Evolutionary conservation across 2,888 invertebrate genomes (phyloP).

Genomic region (Ennomos fuscantarius): DNA sequence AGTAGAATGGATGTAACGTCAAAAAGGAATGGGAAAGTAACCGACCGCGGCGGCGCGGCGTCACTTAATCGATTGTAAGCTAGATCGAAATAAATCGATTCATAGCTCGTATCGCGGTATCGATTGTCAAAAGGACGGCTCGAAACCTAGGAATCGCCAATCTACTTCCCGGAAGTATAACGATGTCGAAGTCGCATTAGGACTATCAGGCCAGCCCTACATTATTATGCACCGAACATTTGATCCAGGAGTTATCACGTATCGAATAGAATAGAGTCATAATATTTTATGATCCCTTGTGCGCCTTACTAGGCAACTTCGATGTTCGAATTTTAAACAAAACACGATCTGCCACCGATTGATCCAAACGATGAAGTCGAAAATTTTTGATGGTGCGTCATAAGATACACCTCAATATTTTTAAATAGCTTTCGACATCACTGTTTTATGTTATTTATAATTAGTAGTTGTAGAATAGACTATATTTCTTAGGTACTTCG

Average conservation of each 20-base stretch:
- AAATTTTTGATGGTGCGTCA: conserved; percentile 43
- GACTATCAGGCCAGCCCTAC: conserved; percentile 64
- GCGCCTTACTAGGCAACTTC: conserved; percentile 75
- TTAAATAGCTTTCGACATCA: conserved; percentile 15
- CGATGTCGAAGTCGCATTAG: conserved; percentile 64
- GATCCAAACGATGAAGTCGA: conserved; percentile 51
- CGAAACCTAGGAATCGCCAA: conserved; percentile 54
- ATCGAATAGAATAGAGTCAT: conserved; percentile 83
- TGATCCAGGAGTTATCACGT: conserved; percentile 81
- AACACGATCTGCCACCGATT: conserved; percentile 57
- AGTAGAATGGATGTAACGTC: conserved; percentile 7
- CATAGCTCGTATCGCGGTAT: conserved; percentile 26
- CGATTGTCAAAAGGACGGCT: conserved; percentile 39
- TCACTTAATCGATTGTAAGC: conserved; percentile 19
- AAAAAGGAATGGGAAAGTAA: conserved; percentile 7
- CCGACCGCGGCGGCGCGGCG: neutral
- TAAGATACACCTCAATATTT: conserved; percentile 20
- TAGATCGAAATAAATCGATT: conserved; percentile 23
- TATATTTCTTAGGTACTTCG: too few species aligned
- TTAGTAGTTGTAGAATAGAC: too few species aligned
- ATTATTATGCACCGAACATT: conserved; percentile 81
- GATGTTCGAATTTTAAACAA: conserved; percentile 80
- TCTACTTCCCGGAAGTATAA: conserved; percentile 78
- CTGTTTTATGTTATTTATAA: neutral
- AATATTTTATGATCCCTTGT: conserved; percentile 84